Evolutionary conservation across 2,113 vertebrate species (phyloP).

Genomic region (Phainopepla nitens): DNA sequence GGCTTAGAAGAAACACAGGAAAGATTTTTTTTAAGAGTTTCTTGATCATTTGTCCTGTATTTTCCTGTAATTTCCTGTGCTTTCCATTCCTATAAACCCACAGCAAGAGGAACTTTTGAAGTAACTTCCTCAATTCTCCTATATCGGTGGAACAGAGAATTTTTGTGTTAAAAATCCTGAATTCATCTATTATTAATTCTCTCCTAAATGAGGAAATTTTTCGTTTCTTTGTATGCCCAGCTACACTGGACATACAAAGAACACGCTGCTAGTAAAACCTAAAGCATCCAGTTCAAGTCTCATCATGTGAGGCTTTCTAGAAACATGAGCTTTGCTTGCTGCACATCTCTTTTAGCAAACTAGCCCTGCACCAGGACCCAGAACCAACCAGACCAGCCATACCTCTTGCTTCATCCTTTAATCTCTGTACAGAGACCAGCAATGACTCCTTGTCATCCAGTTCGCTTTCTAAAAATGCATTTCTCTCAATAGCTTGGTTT

Average conservation of each 20-base stretch:
- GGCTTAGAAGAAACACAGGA: neutral
- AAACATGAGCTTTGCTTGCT: neutral
- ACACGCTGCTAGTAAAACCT: neutral
- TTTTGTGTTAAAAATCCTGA: neutral
- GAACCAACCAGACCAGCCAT: slow-evolving; percentile 1
- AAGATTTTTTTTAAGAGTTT: neutral
- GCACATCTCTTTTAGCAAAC: neutral
- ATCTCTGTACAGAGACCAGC: slow-evolving; percentile 92
- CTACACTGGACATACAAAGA: neutral
- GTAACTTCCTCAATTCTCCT: neutral
- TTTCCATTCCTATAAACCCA: neutral
- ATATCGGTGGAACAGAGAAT: neutral
- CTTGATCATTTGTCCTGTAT: neutral
- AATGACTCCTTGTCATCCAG: slow-evolving; percentile 97
- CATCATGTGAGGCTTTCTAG: neutral
- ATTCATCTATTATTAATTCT: neutral
- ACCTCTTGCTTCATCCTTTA: slow-evolving; percentile 99
- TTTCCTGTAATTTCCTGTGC: neutral
- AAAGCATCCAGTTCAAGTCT: neutral
- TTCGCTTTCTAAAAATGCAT: slow-evolving; percentile 97
- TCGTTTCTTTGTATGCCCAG: neutral
- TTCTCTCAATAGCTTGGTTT: slow-evolving; percentile 98
- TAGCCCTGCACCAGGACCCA: neutral
- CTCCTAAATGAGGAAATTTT: neutral
- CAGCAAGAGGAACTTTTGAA: neutral